Conservation (phyloP, 2,113 vertebrate genomes). For the Eclectus roratus region DNA sequence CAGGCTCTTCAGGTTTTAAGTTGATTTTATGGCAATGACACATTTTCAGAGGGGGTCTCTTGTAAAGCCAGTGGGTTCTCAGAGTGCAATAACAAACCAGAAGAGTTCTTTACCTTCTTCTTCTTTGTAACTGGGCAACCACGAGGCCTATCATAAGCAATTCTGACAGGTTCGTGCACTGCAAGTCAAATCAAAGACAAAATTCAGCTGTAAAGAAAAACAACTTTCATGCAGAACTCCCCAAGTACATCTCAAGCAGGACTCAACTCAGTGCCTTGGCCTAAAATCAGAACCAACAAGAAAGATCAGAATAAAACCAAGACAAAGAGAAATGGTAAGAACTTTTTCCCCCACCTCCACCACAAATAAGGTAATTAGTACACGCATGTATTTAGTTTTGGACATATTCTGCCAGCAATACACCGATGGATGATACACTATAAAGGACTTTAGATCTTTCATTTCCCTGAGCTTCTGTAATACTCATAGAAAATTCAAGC, state of each 20-base stretch:
- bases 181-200: conserved; percentile 28
- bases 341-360: not conserved
- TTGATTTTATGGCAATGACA: not conserved
- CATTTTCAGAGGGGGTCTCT: not conserved
- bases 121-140: conserved; percentile 72
- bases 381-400: not conserved
- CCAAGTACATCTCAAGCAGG: not conserved
- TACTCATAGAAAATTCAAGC: not conserved
- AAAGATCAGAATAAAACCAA: not conserved
- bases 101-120: conserved; percentile 74
- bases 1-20: not conserved
- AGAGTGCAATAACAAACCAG: not conserved
- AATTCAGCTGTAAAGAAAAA: not conserved
- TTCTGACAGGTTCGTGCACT: conserved; percentile 81
- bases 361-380: not conserved
- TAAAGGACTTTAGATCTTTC: not conserved
- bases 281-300: not conserved
- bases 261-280: not conserved
- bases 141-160: conserved; percentile 78
- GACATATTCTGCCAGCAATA: not conserved
- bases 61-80: not conserved
- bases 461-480: not conserved
- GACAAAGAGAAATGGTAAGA: not conserved
- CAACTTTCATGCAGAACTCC: not conserved
- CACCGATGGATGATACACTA: not conserved